These are phyloP conservation scores for Cantharis flavilabris DNA, from an alignment of 2,888 invertebrate species.

Conservation along the genomic window DNA sequence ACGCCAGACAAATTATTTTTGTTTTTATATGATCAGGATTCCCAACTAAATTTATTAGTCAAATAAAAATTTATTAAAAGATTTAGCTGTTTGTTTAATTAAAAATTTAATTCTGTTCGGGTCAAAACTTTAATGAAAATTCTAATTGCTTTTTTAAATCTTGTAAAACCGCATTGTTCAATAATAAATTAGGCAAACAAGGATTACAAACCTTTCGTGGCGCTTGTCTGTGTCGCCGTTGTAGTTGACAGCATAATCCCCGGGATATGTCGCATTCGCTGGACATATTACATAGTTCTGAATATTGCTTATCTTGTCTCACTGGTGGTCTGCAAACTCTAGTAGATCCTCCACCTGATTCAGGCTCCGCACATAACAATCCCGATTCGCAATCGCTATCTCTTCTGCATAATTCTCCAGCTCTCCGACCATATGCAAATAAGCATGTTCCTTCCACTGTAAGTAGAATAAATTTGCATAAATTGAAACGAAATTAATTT, in stretches of 20 bases:
- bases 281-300: slow-evolving; percentile 80
- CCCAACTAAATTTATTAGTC: no score
- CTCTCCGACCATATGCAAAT: slow-evolving; percentile 73
- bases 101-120: background rate
- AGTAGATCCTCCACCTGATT: slow-evolving; percentile 61
- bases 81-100: background rate
- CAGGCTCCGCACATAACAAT: slow-evolving; percentile 74
- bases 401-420: slow-evolving; percentile 80
- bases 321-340: slow-evolving; percentile 81
- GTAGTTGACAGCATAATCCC: slow-evolving; percentile 86
- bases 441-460: slow-evolving; percentile 68
- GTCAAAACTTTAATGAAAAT: background rate
- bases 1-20: no score
- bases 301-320: slow-evolving; percentile 79
- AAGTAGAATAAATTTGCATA: slow-evolving; percentile 28
- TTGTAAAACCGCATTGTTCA: background rate
- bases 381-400: slow-evolving; percentile 87
- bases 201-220: slow-evolving; percentile 71
- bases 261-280: slow-evolving; percentile 84
- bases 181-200: background rate
- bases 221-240: slow-evolving; percentile 82
- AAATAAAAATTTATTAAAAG: background rate
- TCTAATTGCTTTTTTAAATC: background rate
- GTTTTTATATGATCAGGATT: no score
- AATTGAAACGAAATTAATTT: background rate